These are phyloP conservation scores for Neosalanx taihuensis DNA, from an alignment of 2,797 vertebrate genomes.

Conservation along the genomic window DNA sequence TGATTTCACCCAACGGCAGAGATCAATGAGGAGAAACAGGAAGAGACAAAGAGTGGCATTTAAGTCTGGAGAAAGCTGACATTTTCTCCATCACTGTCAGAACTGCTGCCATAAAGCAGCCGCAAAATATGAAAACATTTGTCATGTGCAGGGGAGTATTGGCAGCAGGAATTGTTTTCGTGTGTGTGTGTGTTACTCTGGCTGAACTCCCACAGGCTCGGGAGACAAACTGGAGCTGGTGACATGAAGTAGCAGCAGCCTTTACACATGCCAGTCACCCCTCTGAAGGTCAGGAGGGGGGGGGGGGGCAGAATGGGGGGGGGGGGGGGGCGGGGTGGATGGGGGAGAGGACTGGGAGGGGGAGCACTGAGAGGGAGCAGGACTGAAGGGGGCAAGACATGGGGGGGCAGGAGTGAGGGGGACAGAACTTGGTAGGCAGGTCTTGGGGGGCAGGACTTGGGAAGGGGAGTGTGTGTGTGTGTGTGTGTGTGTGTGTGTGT, in stretches of 20 bases:
- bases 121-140: slow-evolving; percentile 99
- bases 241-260: slow-evolving; percentile 81
- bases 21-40: slow-evolving; percentile 94
- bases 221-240: slow-evolving; percentile 87
- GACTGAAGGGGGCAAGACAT: no score
- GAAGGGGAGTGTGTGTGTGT: slow-evolving; percentile 32
- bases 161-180: slow-evolving; percentile 99
- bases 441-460: no score
- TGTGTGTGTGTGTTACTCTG: slow-evolving; percentile 90
- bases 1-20: slow-evolving; percentile 87
- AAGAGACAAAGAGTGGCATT: slow-evolving; percentile 96
- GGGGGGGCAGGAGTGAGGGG: neutral
- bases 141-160: slow-evolving; percentile 94
- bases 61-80: slow-evolving; percentile 93
- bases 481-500: slow-evolving; percentile 42
- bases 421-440: no score
- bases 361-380: slow-evolving; percentile 15
- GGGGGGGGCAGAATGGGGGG: slow-evolving; percentile 69
- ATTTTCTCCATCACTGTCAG: slow-evolving; percentile 98
- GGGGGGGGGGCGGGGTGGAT: slow-evolving; percentile 55
- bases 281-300: slow-evolving; percentile 63
- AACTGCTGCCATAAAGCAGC: slow-evolving; percentile 89
- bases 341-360: slow-evolving; percentile 53
- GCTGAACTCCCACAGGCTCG: slow-evolving; percentile 90
- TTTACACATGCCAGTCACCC: slow-evolving; percentile 73